Percentiles rank a stretch among this genome's conserved stretches.
These are phyloP conservation scores for Saguinus oedipus DNA, from an alignment of 2,797 vertebrate species.

Conservation along the genomic window DNA sequence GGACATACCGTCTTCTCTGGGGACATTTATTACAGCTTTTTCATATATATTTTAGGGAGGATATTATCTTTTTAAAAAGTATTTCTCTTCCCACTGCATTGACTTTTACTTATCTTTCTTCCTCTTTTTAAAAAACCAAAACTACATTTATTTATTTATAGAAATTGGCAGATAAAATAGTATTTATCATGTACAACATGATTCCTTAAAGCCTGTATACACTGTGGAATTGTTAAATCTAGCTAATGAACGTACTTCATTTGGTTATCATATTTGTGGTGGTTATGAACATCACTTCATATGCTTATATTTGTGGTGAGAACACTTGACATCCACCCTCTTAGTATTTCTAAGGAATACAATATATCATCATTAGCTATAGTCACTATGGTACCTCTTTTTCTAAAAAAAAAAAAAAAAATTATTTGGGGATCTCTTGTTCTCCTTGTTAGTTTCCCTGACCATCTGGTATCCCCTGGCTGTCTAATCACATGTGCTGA, in stretches of 20 bases:
- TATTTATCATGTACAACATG: background rate
- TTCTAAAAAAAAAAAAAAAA: background rate
- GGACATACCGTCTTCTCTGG: background rate
- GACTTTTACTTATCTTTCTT: background rate
- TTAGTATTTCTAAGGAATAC: background rate
- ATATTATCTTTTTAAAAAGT: conserved; percentile 20
- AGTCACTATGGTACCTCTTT: background rate
- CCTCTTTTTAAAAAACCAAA: background rate
- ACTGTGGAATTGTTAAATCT: background rate
- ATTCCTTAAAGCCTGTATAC: background rate
- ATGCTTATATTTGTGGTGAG: background rate
- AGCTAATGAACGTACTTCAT: background rate
- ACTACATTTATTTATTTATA: background rate
- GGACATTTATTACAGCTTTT: background rate
- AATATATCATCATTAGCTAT: background rate
- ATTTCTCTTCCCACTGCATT: background rate
- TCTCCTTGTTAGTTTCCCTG: background rate
- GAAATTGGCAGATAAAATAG: background rate
- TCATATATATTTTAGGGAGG: background rate
- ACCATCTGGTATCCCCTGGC: background rate
- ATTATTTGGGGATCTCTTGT: conserved; percentile 1
- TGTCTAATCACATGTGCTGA: background rate
- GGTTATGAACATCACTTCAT: background rate
- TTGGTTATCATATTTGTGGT: background rate
- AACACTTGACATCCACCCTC: background rate